Base-by-base conservation (phyloP, 2,797 vertebrate species). In the Alca torda region DNA sequence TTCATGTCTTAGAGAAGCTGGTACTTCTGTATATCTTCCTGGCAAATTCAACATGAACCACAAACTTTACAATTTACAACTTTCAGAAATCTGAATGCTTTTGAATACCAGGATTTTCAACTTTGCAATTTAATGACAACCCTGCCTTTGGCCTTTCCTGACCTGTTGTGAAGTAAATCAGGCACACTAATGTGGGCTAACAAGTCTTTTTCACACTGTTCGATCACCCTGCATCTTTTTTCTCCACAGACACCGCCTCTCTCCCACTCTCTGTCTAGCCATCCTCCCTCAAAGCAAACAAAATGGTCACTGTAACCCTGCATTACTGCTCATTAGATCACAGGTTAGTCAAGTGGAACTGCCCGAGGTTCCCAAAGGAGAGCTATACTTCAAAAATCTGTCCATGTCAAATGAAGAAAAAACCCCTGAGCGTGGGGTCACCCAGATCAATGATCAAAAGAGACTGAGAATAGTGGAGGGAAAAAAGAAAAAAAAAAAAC, bases 371-470 rank as follows among this genome's bases (percentile, higher is more conserved):
- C 98, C 97, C 98, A 97, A 98, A 98, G 98, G 98, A 98, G 98
- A 98, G 96, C 98, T 97, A 98, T 98, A 98, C 98, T 98, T 98
- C 97, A 98, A 98, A 98, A 98, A 96, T 97, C 97, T 96, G 98
- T 98, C 98, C 98, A 99, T 99, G 99, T 99, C 98, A 99, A 98
- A 98, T 98, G 98, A 98, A 98, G 98, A 98, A 98, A 98, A 98
- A 98, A 98, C 57, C 97, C 97, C 98, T 97, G 97, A 98, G 98
- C 98, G 59, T 97, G 97, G 98, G 99, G 99, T 99, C 99, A 99
- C 97, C 98, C 98, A 98, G 99, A 99, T 99, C 98, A 99, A 98
- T 98, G 99, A 99, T 99, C 99, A 99, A 99, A 99, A 98, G 98
- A 98, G 96, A 98, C 90, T 67, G 79, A 96, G 97, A 97, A 96